phyloP scores from a whole-genome alignment of 2,888 invertebrate genomes.

The Hydraecia micacea region DNA sequence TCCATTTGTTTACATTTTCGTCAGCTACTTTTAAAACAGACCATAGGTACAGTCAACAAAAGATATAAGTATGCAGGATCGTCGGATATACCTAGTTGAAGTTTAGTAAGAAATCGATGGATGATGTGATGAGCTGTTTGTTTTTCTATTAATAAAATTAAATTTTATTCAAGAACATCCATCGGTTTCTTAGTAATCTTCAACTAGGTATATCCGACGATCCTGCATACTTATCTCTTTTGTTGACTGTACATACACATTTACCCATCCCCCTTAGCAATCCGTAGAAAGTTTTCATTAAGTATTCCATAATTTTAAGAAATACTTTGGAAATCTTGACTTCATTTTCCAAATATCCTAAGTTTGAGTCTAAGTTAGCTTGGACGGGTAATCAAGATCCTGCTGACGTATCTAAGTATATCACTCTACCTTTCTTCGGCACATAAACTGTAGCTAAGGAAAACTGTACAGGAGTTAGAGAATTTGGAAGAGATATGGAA shows the following conservation, averaged over 20 bases:
- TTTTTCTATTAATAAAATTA: too few species aligned
- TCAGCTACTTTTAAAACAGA: neutral
- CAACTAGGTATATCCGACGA: too few species aligned
- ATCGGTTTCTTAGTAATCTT: too few species aligned
- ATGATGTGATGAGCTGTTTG: too few species aligned
- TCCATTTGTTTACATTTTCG: neutral
- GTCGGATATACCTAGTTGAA: too few species aligned
- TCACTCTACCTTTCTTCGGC: slow-evolving; percentile 46
- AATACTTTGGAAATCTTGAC: slow-evolving; percentile 2
- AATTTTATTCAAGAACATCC: too few species aligned
- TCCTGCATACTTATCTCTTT: too few species aligned
- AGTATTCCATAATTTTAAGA: slow-evolving; percentile 51
- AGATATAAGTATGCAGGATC: too few species aligned
- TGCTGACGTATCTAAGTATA: slow-evolving; percentile 49
- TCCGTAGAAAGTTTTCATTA: slow-evolving; percentile 44
- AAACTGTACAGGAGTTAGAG: slow-evolving; percentile 25
- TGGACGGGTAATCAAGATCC: slow-evolving; percentile 49
- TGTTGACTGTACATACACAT: too few species aligned
- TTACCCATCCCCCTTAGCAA: neutral
- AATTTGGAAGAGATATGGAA: slow-evolving; percentile 16
- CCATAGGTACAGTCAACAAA: neutral
- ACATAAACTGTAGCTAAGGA: slow-evolving; percentile 36
- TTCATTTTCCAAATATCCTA: slow-evolving; percentile 27
- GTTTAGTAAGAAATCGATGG: too few species aligned
- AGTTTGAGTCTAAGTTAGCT: slow-evolving; percentile 31